phyloP scores from a whole-genome alignment of 2,888 invertebrate genomes.

The Phengaris alcon region DNA sequence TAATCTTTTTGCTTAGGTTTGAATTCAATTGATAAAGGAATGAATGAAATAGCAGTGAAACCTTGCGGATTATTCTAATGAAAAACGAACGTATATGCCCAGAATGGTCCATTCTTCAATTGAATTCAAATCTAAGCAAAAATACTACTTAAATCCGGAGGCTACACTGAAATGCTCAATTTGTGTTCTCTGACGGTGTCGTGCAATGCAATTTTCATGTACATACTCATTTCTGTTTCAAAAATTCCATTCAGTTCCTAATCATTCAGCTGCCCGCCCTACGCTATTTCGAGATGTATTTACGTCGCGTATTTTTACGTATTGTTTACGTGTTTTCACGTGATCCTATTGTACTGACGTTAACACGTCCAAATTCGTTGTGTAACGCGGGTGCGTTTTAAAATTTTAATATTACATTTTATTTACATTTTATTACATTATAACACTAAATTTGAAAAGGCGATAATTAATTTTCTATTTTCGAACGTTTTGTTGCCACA shows the following conservation, averaged over 20 bases:
- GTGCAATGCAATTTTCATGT: not conserved
- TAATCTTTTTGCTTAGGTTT: no score
- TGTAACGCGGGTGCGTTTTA: conserved; percentile 43
- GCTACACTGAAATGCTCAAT: no score
- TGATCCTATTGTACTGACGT: conserved; percentile 56
- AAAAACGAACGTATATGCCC: not conserved
- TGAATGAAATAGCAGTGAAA: no score
- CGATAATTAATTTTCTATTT: conserved; percentile 7
- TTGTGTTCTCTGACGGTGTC: no score
- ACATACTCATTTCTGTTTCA: not conserved
- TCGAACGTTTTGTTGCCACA: not conserved
- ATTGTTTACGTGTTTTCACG: conserved; percentile 61
- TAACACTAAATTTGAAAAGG: not conserved
- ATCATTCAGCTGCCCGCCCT: not conserved
- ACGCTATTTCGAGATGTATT: conserved; percentile 38
- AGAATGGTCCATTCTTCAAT: not conserved
- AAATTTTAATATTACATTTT: not conserved
- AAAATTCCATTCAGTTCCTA: conserved; percentile 11
- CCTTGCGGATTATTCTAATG: not conserved
- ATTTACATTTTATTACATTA: no score
- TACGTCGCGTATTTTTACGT: conserved; percentile 41
- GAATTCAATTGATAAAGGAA: no score
- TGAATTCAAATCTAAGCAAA: no score
- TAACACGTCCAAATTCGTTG: conserved; percentile 49
- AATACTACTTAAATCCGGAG: no score